phyloP scores from a whole-genome alignment of 2,797 vertebrate genomes.

The Sebastes baramenuke region DNA sequence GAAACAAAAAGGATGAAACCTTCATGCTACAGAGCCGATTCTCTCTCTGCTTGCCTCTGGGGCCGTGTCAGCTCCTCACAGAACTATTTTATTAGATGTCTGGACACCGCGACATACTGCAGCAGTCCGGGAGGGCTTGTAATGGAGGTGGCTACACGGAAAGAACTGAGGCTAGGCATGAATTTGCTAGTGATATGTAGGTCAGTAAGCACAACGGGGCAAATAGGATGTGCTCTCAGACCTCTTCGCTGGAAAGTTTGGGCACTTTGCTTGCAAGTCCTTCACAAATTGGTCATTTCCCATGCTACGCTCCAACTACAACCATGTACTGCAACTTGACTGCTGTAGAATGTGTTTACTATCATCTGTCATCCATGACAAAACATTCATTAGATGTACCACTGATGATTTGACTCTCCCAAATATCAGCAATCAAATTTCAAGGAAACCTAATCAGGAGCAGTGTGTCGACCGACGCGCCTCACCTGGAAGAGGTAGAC shows the following conservation, averaged over 20 bases:
- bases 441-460: background rate
- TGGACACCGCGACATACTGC: constrained; percentile 6
- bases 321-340: background rate
- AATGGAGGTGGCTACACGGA: constrained; percentile 2
- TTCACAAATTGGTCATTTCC: constrained; percentile 26
- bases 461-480: too few species aligned
- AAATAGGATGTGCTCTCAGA: constrained; percentile 16
- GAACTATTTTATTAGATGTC: constrained; percentile 43
- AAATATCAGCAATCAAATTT: background rate
- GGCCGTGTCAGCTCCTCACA: constrained; percentile 20
- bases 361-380: background rate
- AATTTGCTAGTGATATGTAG: constrained; percentile 47
- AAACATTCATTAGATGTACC: background rate
- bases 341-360: background rate
- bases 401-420: background rate
- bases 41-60: constrained; percentile 19
- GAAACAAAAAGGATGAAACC: constrained; percentile 37
- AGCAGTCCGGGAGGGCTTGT: constrained; percentile 16
- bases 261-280: background rate
- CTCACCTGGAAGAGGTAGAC: constrained; percentile 95
- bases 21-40: constrained; percentile 11
- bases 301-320: background rate
- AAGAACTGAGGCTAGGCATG: background rate
- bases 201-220: constrained; percentile 47
- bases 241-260: constrained; percentile 13